Conservation (phyloP, 2,888 invertebrate genomes). For the Strigamia crassipes region DNA sequence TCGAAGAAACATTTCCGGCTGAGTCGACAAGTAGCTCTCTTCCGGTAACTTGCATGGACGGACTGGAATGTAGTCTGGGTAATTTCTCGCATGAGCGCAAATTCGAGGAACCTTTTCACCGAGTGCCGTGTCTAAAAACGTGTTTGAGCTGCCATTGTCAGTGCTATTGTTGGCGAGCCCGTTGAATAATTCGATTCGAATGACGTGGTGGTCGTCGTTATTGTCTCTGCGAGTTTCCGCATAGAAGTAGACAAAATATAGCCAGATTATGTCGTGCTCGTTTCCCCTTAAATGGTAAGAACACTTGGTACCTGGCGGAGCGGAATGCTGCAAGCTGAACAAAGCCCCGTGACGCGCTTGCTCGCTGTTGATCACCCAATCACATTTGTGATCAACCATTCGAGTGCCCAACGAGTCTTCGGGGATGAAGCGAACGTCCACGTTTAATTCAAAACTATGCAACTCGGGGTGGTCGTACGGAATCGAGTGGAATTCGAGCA, state of each 20-base stretch:
- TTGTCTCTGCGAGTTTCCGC: conserved; percentile 54
- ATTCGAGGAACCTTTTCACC: conserved; percentile 49
- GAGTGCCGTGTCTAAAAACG: conserved; percentile 33
- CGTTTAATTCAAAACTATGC: conserved; percentile 80
- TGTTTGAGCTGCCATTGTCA: neutral
- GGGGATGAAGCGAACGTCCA: conserved; percentile 77
- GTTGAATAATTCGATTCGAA: conserved; percentile 42
- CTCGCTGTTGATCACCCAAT: conserved; percentile 45
- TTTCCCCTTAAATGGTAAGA: conserved; percentile 76
- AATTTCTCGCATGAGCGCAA: conserved; percentile 53
- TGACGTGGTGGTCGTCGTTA: conserved; percentile 43
- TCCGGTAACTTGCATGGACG: conserved; percentile 56
- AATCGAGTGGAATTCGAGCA: conserved; percentile 79
- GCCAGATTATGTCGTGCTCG: conserved; percentile 77
- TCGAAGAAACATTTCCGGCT: conserved; percentile 74
- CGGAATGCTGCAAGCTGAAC: conserved; percentile 75
- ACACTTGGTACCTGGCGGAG: conserved; percentile 81
- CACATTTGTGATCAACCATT: conserved; percentile 51
- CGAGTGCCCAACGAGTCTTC: conserved; percentile 52
- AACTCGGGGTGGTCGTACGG: conserved; percentile 80
- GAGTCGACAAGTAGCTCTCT: conserved; percentile 78
- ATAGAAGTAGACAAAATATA: conserved; percentile 81
- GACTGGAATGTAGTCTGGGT: conserved; percentile 52
- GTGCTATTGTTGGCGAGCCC: neutral
- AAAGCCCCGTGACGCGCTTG: conserved; percentile 69